Evolutionary conservation across 2,797 vertebrate species (phyloP).

Genomic region (Paedocypris micromegethes): DNA sequence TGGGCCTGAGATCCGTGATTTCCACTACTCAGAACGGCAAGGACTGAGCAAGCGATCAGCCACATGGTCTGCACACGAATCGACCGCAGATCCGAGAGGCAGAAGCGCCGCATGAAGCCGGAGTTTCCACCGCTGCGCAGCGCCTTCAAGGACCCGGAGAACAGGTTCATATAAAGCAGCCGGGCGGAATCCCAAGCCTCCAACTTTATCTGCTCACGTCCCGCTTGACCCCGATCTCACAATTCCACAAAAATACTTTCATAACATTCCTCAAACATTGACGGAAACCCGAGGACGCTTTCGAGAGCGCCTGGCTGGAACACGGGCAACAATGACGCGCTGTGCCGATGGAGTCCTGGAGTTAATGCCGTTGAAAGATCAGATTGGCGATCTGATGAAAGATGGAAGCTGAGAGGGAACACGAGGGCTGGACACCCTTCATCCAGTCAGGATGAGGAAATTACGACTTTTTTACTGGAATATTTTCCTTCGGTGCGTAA

Average conservation of each 20-base stretch:
- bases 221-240: slow-evolving; percentile 19
- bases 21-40: slow-evolving; percentile 45
- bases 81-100: slow-evolving; percentile 1
- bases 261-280: slow-evolving; percentile 25
- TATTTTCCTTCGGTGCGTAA: slow-evolving; percentile 18
- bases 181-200: slow-evolving; percentile 24
- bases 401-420: slow-evolving; percentile 21
- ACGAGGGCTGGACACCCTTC: slow-evolving; percentile 21
- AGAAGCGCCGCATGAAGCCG: not conserved
- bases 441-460: slow-evolving; percentile 25
- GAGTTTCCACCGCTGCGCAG: slow-evolving; percentile 6
- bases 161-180: slow-evolving; percentile 24
- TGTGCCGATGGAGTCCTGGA: not conserved
- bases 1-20: slow-evolving; percentile 43
- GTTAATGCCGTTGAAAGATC: slow-evolving; percentile 25
- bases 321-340: slow-evolving; percentile 4
- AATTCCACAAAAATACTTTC: slow-evolving; percentile 22
- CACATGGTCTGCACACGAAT: slow-evolving; percentile 18
- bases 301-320: not conserved
- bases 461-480: slow-evolving; percentile 22
- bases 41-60: slow-evolving; percentile 40
- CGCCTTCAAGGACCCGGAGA: not conserved
- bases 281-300: slow-evolving; percentile 19
- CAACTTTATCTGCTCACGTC: slow-evolving; percentile 27
- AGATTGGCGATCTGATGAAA: slow-evolving; percentile 6